phyloP scores from a whole-genome alignment of 2,113 vertebrate genomes.

The Stigmatopora argus region DNA sequence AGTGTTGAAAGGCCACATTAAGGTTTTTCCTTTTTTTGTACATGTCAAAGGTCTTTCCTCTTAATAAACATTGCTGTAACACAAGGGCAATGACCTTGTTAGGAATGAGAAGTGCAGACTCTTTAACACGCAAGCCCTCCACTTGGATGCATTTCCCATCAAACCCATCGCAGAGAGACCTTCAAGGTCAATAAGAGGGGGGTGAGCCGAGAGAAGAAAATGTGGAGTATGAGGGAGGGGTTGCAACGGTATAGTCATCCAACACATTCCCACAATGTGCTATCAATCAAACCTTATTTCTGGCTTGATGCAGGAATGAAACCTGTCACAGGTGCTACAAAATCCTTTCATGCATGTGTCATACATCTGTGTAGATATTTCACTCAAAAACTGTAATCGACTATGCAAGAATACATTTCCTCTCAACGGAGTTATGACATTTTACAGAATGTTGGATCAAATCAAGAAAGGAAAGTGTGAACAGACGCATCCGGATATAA shows the following conservation, averaged over 20 bases:
- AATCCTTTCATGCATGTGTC: not conserved
- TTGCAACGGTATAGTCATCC: conserved; percentile 28
- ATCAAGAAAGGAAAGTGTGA: not conserved
- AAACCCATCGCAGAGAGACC: conserved; percentile 18
- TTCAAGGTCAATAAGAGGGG: conserved; percentile 37
- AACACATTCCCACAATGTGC: conserved; percentile 6
- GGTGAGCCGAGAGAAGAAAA: conserved; percentile 17
- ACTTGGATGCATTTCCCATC: conserved; percentile 23
- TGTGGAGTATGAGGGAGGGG: conserved; percentile 12
- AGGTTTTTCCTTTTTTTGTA: not conserved
- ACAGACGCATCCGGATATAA: not conserved
- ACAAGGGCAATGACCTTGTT: conserved; percentile 40
- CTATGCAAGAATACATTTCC: not conserved
- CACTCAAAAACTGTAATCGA: not conserved
- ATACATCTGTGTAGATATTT: not conserved
- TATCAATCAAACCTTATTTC: conserved; percentile 33
- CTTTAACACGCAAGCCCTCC: conserved; percentile 21
- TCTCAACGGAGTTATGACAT: not conserved
- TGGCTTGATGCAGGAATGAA: conserved; percentile 14
- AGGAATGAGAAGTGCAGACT: conserved; percentile 27
- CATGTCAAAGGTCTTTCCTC: conserved; percentile 28
- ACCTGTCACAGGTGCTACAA: conserved; percentile 20
- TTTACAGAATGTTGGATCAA: not conserved
- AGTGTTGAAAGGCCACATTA: not conserved
- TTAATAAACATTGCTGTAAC: conserved; percentile 25